A percentile compares a stretch with the other conserved stretches of the same genome.
Evolutionary conservation across 2,113 vertebrate genomes (phyloP).

Genomic region (Ctenomys sociabilis): DNA sequence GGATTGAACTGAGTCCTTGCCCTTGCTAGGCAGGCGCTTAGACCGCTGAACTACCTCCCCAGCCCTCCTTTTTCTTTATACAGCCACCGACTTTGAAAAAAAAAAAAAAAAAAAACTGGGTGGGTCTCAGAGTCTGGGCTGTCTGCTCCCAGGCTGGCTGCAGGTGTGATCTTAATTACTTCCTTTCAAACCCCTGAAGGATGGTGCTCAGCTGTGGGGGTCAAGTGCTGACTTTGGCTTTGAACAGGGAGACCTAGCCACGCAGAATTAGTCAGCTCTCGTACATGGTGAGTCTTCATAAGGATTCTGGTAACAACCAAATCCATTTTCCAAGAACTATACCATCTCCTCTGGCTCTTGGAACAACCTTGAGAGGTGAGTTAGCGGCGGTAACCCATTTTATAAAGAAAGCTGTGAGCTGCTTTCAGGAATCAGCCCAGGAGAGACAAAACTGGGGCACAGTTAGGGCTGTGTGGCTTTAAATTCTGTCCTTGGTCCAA

Average conservation of each 20-base stretch:
- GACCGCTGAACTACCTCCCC: too few species aligned
- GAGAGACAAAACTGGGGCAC: not conserved
- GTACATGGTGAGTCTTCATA: not conserved
- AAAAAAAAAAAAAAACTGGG: not conserved
- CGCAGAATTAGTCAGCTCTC: not conserved
- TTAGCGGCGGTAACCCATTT: not conserved
- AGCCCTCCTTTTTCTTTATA: not conserved
- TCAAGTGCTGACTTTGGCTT: not conserved
- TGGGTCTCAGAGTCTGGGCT: not conserved
- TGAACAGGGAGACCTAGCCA: not conserved
- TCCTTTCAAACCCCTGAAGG: not conserved
- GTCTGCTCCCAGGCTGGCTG: not conserved
- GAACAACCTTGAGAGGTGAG: not conserved
- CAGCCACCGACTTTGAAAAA: not conserved
- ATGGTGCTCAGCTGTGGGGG: too few species aligned
- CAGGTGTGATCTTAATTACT: not conserved
- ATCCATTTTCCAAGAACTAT: not conserved
- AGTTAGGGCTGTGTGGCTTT: not conserved
- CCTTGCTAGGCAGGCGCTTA: too few species aligned
- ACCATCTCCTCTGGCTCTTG: not conserved
- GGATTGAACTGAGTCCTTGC: too few species aligned
- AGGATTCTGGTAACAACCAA: not conserved
- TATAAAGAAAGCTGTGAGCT: not conserved
- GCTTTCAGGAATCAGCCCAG: not conserved
- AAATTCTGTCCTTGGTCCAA: not conserved